These are phyloP conservation scores for Parapristionchus giblindavisi DNA, from an alignment of 2,888 invertebrate genomes.

Conservation along the genomic window DNA sequence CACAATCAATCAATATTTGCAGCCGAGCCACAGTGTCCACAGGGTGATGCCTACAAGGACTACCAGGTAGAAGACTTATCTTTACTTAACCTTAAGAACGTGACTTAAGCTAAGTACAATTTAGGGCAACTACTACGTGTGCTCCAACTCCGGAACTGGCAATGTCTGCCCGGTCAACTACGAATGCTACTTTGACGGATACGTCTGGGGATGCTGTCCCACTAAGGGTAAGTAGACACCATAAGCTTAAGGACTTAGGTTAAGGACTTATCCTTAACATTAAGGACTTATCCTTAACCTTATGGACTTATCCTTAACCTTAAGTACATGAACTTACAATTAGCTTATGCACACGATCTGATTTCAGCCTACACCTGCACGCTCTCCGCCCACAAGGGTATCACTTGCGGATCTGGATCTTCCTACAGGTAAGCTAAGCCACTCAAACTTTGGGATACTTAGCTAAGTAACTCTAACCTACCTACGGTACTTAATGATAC, in stretches of 20 bases:
- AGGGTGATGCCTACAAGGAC: constrained; percentile 69
- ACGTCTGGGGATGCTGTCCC: constrained; percentile 69
- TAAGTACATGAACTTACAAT: too few relatives aligned
- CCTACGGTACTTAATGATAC: background rate
- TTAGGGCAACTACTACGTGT: constrained; percentile 66
- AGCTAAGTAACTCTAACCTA: background rate
- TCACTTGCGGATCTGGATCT: constrained; percentile 67
- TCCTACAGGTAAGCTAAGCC: constrained; percentile 53
- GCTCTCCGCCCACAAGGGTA: constrained; percentile 65
- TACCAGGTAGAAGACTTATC: constrained; percentile 48
- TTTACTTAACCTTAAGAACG: background rate
- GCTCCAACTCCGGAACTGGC: constrained; percentile 63
- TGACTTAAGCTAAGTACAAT: background rate
- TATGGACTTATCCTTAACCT: background rate
- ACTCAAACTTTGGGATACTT: background rate
- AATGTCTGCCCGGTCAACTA: constrained; percentile 64
- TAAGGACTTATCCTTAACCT: background rate
- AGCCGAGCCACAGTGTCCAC: constrained; percentile 69
- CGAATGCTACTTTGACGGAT: constrained; percentile 66
- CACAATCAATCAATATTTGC: constrained; percentile 39
- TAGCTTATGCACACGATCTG: too few relatives aligned
- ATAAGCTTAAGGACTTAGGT: background rate
- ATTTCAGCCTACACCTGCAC: constrained; percentile 67
- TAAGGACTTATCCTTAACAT: background rate
- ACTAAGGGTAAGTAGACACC: constrained; percentile 59